Evolutionary conservation across 2,888 invertebrate species (phyloP).

Genomic region (Callyntrura sp.): DNA sequence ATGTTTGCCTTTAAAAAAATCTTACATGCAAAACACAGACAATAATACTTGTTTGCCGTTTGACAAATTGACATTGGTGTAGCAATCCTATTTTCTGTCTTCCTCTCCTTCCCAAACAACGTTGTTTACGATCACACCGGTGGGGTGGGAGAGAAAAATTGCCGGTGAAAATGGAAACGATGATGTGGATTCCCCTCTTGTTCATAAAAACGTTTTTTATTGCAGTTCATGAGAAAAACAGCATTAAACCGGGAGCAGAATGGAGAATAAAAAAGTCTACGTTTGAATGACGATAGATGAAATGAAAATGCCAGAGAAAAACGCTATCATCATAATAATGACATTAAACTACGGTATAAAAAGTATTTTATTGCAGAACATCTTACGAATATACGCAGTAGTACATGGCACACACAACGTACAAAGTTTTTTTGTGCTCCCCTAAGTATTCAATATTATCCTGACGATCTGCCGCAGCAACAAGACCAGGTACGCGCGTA

Average conservation of each 20-base stretch:
- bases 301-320: constrained; percentile 42
- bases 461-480: neutral
- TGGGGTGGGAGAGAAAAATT: neutral
- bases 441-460: constrained; percentile 46
- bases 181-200: constrained; percentile 38
- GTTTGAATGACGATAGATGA: constrained; percentile 26
- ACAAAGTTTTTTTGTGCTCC: constrained; percentile 60
- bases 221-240: constrained; percentile 43
- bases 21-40: too few species aligned
- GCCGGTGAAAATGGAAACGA: constrained; percentile 60
- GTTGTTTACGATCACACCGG: constrained; percentile 25
- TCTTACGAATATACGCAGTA: neutral
- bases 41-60: too few species aligned
- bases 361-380: constrained; percentile 16
- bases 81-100: neutral
- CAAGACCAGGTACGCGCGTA: constrained; percentile 15
- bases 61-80: neutral
- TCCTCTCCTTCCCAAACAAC: neutral
- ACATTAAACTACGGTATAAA: constrained; percentile 25
- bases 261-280: constrained; percentile 12
- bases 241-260: neutral
- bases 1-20: too few species aligned
- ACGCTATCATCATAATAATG: constrained; percentile 49
- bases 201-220: constrained; percentile 69
- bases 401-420: neutral